Evolutionary conservation across 2,797 vertebrate genomes (phyloP).

Genomic region (Myiotriccus ornatus): DNA sequence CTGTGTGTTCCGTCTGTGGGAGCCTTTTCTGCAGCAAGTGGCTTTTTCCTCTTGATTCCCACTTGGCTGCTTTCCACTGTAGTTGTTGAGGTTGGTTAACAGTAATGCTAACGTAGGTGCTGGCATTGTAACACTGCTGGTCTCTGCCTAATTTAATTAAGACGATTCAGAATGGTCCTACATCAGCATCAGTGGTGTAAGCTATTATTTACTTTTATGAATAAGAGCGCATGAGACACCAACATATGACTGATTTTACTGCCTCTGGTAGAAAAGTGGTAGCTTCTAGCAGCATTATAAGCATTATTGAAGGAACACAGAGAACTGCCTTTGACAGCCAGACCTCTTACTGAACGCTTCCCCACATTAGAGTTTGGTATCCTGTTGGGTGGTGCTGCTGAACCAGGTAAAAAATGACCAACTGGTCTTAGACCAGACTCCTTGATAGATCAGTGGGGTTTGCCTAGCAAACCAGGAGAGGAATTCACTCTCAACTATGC

Average conservation of each 20-base stretch:
- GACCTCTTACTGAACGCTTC: neutral
- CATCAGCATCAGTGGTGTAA: neutral
- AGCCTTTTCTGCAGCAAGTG: neutral
- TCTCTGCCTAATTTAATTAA: neutral
- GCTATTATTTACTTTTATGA: neutral
- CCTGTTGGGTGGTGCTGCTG: neutral
- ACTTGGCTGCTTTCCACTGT: neutral
- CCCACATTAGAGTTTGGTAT: neutral
- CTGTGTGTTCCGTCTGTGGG: neutral
- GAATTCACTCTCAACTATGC: fast-evolving
- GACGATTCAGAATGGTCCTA: neutral
- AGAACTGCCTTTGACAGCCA: neutral
- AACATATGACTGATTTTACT: neutral
- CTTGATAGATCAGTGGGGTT: neutral
- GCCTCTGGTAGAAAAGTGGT: neutral
- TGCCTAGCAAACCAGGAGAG: neutral
- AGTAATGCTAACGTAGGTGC: neutral
- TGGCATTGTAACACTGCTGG: neutral
- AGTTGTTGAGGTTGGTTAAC: neutral
- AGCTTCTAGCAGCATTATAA: neutral
- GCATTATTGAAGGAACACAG: neutral
- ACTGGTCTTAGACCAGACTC: neutral
- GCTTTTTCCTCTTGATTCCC: neutral
- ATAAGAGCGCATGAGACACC: neutral
- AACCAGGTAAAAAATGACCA: neutral